Base-by-base conservation (phyloP, 2,797 vertebrate species). In the Paedocypris micromegethes region DNA sequence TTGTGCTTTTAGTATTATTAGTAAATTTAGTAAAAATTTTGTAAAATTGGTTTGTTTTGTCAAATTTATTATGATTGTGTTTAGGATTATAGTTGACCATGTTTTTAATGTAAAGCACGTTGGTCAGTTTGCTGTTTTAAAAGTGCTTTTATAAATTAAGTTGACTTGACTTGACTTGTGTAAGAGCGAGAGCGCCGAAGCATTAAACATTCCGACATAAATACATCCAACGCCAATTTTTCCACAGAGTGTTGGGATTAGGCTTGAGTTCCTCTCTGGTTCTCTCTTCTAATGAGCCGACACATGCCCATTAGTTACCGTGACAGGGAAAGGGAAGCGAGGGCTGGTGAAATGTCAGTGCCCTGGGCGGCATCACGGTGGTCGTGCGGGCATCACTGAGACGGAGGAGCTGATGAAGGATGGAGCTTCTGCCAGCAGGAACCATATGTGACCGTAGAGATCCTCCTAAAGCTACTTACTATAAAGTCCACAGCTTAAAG, bases 381-480 rank as follows among this genome's bases (percentile, higher is more conserved):
- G 51, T 46, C 45, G 59, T 64, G 5, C 39, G 42, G 48, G 43
- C 64, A 44, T 72, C 64, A 6, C 40, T 52, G 41, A 60, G 45
- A 64, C 51, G 47, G 59, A 9, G 41, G 45, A 49, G 52, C 7
- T 50, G 9, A 45, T 39, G 52, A 49, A 45, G 47, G 47, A 5
- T 2, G 40, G 46, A 52, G 52, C 39, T 4, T 44, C 9, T 8
- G 40, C 9, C 44, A 50, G 3, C 59, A 23, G 49, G 67, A 72
- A 77, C 77, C 71, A 3, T 49, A 71, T 55, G 52, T 68, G 68
- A 62, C 52, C 57, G 58, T 64, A 66, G 62, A 83, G 79, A 75
- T 72, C 66, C 55, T 56, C 59, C 42, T 58, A 85, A 89, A 90
- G 82, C 86, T 74, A 77, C 85, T 87, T 86, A 85, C 49, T 73